Base-by-base conservation (phyloP, 2,797 vertebrate species). In the Melanotaenia maccullochi region DNA sequence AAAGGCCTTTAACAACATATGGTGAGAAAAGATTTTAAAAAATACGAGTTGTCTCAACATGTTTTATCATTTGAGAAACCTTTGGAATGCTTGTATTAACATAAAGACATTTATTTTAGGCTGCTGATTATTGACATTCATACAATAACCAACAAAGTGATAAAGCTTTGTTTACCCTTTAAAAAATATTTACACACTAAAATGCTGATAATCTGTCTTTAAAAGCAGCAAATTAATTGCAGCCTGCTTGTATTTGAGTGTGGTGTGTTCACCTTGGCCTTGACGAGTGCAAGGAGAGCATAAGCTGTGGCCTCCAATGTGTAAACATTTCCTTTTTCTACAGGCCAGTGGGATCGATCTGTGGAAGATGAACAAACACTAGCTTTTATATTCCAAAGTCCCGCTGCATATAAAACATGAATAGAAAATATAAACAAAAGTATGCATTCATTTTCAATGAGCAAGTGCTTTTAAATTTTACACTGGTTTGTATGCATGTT, bases 1-100 rank as follows among this genome's bases (percentile, higher is more conserved):
- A 0, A 74, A 47, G 22, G 92, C 90, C 86, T 90, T 73, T 40
- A 62, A 18, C 6, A 66, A 73, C 1, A 73, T 1, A 68, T 52
- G 2, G 22, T 1, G 6, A 47, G 28, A 28, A 28, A 28, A 28
- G 28, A 28, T 28, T 28, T 28, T 2, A 2, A 28, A 28, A 28
- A 28, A 28, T 28, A 2, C 2, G 28, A 28, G 28, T 28, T 28
- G 40, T 42, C 40, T 14, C 14, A 42, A 14, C 40, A 16, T 22
- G 1, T 22, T 22, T 22, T 12, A 12, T 20, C 13, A 16, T 16
- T 16, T 3, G 1, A 22, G n/a, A 3, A n/a, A 3, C n/a, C n/a
- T 51, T 52, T 52, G n/a, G 49, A 9, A 52, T 22, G 9, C 25
- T 52, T 14, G 18, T 4, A 22, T 24, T 14, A 12, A 9, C 7